These are phyloP conservation scores for Tipula vernalis DNA, from an alignment of 2,888 invertebrate genomes.

Conservation along the genomic window DNA sequence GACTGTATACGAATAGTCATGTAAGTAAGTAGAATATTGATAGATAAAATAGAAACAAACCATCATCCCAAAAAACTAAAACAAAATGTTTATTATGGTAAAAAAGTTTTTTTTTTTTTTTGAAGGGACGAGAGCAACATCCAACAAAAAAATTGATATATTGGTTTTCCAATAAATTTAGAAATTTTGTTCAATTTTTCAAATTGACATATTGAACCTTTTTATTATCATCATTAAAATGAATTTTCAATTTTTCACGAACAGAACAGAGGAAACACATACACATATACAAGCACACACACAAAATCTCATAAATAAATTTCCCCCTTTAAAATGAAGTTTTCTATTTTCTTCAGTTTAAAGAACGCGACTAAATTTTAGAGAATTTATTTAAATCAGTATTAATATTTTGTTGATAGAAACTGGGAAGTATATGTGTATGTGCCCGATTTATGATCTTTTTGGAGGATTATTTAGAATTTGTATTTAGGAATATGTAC, in stretches of 20 bases:
- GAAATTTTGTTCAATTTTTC: neutral
- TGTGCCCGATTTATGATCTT: too few relatives aligned
- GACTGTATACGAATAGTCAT: neutral
- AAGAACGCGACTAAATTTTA: too few relatives aligned
- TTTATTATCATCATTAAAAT: neutral
- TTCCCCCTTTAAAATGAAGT: too few relatives aligned
- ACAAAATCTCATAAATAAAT: neutral
- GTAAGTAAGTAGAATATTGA: neutral
- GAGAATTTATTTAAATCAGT: neutral
- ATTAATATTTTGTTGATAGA: neutral
- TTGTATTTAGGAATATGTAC: too few relatives aligned
- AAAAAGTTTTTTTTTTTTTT: neutral
- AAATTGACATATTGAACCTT: neutral
- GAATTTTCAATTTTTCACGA: neutral
- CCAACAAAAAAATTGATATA: neutral
- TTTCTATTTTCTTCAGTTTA: too few relatives aligned
- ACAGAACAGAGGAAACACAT: neutral
- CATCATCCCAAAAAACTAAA: neutral
- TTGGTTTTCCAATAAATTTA: neutral
- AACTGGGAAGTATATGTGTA: too few relatives aligned
- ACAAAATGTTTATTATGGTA: neutral
- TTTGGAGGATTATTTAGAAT: too few relatives aligned
- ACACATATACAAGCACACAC: neutral
- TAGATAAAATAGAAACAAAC: neutral
- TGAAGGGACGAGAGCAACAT: neutral